Evolutionary conservation across 2,888 invertebrate species (phyloP).

Genomic region (Rhaphigaster nebulosa): DNA sequence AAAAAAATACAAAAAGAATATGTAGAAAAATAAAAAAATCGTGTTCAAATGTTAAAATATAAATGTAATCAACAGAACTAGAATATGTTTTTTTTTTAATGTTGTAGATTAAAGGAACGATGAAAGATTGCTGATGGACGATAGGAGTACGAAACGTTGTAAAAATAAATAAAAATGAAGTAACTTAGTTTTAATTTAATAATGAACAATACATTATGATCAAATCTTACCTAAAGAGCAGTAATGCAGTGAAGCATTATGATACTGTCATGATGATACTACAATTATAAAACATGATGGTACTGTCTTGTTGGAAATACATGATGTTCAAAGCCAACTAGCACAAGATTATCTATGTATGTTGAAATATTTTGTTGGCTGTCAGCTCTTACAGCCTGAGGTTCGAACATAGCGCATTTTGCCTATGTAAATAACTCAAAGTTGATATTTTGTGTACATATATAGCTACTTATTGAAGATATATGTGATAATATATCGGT

Average conservation of each 20-base stretch:
- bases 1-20: too few species aligned
- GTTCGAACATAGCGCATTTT: neutral
- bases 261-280: neutral
- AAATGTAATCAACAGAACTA: too few species aligned
- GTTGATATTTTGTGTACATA: neutral
- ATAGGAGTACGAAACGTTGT: too few species aligned
- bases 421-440: neutral
- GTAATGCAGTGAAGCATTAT: neutral
- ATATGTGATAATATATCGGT: slow-evolving; percentile 26
- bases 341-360: neutral
- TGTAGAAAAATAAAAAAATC: too few species aligned
- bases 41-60: too few species aligned
- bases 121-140: too few species aligned
- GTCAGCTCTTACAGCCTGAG: neutral
- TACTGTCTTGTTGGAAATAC: neutral
- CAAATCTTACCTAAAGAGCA: neutral
- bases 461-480: slow-evolving; percentile 30
- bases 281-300: neutral
- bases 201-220: too few species aligned
- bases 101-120: too few species aligned
- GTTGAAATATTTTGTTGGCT: neutral
- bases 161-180: too few species aligned
- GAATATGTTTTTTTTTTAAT: too few species aligned
- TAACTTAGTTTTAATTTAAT: too few species aligned
- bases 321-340: neutral